phyloP scores from a whole-genome alignment of 1,140 invertebrate species.

The Aphidius ervi region DNA sequence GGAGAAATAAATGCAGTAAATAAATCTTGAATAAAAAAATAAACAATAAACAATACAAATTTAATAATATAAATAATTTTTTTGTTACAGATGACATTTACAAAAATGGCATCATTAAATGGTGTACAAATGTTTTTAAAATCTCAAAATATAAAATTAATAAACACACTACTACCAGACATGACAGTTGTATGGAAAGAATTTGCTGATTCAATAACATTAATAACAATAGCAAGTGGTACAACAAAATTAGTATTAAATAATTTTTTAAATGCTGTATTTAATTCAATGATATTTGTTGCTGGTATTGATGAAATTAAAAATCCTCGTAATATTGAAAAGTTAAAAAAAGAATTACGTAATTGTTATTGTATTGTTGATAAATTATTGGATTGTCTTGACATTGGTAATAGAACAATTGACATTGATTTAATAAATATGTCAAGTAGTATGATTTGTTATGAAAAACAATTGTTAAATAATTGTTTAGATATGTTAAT shows the following conservation, averaged over 20 bases:
- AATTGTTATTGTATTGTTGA: slow-evolving; percentile 72
- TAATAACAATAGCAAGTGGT: slow-evolving; percentile 65
- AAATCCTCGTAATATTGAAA: slow-evolving; percentile 70
- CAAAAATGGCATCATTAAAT: slow-evolving; percentile 74
- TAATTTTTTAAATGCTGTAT: slow-evolving; percentile 66
- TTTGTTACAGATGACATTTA: slow-evolving; percentile 66
- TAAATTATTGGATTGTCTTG: slow-evolving; percentile 66
- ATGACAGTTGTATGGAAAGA: slow-evolving; percentile 73
- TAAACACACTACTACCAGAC: slow-evolving; percentile 64
- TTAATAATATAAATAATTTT: slow-evolving; percentile 28
- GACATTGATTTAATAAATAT: slow-evolving; percentile 62
- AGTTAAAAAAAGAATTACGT: slow-evolving; percentile 73
- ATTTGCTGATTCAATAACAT: slow-evolving; percentile 62
- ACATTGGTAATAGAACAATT: slow-evolving; percentile 58
- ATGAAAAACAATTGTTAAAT: slow-evolving; percentile 67
- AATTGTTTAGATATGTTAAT: slow-evolving; percentile 70
- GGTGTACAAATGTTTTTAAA: slow-evolving; percentile 81
- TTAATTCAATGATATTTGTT: slow-evolving; percentile 71
- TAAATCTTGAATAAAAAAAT: slow-evolving; percentile 14
- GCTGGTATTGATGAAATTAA: slow-evolving; percentile 74
- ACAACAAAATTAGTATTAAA: slow-evolving; percentile 60
- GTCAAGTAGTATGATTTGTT: slow-evolving; percentile 63
- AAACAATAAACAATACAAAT: background rate
- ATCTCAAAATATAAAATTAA: slow-evolving; percentile 63
- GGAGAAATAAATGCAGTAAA: slow-evolving; percentile 63